These are phyloP conservation scores for Thaumatotibia leucotreta DNA, from an alignment of 1,140 invertebrate species.

Conservation along the genomic window DNA sequence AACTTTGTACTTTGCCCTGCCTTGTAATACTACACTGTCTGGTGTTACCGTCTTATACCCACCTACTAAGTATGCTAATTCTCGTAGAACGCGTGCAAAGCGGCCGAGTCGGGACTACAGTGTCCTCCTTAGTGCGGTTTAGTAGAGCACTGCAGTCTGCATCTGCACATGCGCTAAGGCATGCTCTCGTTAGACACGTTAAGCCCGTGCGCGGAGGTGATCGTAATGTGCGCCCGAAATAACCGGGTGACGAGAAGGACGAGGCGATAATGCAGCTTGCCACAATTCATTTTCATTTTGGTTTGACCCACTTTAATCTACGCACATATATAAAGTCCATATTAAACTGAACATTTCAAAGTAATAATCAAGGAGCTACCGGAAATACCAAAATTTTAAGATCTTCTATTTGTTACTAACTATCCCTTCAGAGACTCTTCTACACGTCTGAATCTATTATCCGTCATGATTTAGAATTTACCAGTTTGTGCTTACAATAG, in stretches of 20 bases:
- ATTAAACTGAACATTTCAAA: too few relatives aligned
- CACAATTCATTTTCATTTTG: not conserved
- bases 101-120: not conserved
- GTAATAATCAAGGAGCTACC: too few relatives aligned
- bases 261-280: constrained; percentile 44
- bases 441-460: too few relatives aligned
- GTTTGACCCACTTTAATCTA: not conserved
- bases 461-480: too few relatives aligned
- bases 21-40: not conserved
- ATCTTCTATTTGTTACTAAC: too few relatives aligned
- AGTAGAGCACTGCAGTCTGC: constrained; percentile 5
- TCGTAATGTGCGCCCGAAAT: constrained; percentile 46
- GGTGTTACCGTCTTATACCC: not conserved
- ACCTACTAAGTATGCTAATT: not conserved
- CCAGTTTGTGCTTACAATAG: too few relatives aligned
- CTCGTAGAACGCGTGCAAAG: not conserved
- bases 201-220: constrained; percentile 6
- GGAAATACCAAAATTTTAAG: too few relatives aligned
- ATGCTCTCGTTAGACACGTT: not conserved
- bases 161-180: not conserved
- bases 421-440: too few relatives aligned
- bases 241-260: constrained; percentile 61
- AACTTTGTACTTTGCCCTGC: not conserved
- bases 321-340: too few relatives aligned
- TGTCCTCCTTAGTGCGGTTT: not conserved